Evolutionary conservation across 2,113 vertebrate genomes (phyloP).

Genomic region (Promerops cafer): DNA sequence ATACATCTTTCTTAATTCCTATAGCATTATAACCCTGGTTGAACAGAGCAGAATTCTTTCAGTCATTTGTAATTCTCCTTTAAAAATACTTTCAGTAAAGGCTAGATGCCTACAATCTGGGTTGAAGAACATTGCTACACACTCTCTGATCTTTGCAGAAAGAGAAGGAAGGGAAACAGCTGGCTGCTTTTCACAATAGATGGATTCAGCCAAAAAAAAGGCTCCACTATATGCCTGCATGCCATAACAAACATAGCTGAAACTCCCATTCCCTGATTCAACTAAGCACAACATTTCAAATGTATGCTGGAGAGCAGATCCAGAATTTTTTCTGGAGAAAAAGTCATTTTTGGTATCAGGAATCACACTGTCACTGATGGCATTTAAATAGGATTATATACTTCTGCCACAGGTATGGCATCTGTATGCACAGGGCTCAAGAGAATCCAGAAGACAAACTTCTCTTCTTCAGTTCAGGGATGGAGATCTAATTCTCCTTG

Average conservation of each 20-base stretch:
- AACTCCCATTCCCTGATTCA: background rate
- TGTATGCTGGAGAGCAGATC: background rate
- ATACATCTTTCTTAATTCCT: background rate
- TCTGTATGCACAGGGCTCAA: background rate
- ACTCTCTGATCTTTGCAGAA: background rate
- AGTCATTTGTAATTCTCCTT: background rate
- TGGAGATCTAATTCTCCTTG: background rate
- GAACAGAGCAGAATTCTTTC: background rate
- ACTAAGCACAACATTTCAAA: background rate
- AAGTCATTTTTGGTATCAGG: background rate
- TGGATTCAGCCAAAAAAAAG: background rate
- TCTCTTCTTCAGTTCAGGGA: background rate
- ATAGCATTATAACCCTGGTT: background rate
- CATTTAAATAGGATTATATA: background rate
- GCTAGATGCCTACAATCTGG: background rate
- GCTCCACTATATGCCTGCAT: background rate
- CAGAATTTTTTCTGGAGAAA: background rate
- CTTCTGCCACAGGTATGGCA: background rate
- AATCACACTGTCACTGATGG: background rate
- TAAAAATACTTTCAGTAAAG: background rate
- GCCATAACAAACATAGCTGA: background rate
- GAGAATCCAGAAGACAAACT: background rate
- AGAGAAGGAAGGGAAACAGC: background rate
- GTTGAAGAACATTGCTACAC: background rate
- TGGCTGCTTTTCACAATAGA: background rate